Evolutionary conservation across 2,113 vertebrate genomes (phyloP), one percentile per base, ranked within the genome.

Genomic region (Madoqua kirkii): DNA sequence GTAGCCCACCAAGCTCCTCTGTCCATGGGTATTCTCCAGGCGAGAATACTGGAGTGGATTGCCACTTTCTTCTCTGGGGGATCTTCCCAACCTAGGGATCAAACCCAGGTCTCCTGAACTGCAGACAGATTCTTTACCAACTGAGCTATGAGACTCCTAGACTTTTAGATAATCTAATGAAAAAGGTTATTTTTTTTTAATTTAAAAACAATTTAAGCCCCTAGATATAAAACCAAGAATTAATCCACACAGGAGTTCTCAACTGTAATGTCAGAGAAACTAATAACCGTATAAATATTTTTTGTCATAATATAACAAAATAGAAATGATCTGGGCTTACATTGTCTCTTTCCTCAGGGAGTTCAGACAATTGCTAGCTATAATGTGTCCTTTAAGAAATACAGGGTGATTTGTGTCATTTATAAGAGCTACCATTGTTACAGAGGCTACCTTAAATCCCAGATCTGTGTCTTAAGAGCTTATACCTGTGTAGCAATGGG

Each of bases 161-260:
- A 21, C 25, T 13, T 60, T n/a, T 92, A 74, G 59, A 94, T 81
- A 94, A 90, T 79, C 29, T 25, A 8, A 15, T 55, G 67, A 93
- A 29, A 16, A 94, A 82, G 15, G 10, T 81, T 87, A 48, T 64
- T 86, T 82, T 81, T 82, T 2, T 93, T 36, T 0, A 23, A 54
- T 96, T 7, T 59, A 16, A 17, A 93, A 25, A 62, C 12, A 54
- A 21, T 2, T 29, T 54, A 67, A 90, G 81, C 1, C 8, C 43
- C 45, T 36, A 76, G 29, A 81, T 25, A 85, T 45, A 43, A 91
- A 79, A 95, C 29, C 19, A 71, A 89, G 17, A 76, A 84, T 64
- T 59, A 57, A 88, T 36, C 11, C 25, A 55, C 14, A 10, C 5
- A 57, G 57, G 50, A 11, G 17, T 62, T 85, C 23, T 89, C 17